Conservation (phyloP, 2,888 invertebrate genomes). For the Onthophagus sagittarius region DNA sequence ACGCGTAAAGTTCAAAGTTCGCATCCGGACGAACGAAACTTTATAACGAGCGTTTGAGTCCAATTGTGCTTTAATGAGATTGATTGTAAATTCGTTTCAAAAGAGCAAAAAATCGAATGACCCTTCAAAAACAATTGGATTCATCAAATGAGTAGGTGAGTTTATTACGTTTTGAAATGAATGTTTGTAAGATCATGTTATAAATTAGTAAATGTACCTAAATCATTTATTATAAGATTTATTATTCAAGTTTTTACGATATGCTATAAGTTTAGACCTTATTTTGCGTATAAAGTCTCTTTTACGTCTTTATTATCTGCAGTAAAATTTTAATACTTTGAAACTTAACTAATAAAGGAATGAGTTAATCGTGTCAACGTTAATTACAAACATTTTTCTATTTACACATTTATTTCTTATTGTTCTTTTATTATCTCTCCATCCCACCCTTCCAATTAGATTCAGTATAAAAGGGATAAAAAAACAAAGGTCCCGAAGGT, state of each 20-base stretch:
- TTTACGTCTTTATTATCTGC: neutral
- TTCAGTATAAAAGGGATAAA: neutral
- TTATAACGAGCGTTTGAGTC: neutral
- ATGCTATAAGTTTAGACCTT: neutral
- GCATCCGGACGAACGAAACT: neutral
- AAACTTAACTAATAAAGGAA: neutral
- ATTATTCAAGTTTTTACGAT: neutral
- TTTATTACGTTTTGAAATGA: too few species aligned
- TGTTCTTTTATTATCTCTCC: neutral
- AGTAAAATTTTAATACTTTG: neutral
- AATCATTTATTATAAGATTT: too few species aligned
- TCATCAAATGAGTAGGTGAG: neutral
- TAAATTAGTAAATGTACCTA: too few species aligned
- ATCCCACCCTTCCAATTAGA: neutral
- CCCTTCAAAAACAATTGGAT: neutral
- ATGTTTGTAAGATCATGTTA: too few species aligned
- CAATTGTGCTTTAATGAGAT: neutral
- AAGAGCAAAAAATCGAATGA: neutral
- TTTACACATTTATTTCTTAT: neutral
- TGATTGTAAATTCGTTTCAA: neutral
- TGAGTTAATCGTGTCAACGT: neutral
- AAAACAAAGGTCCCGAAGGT: neutral
- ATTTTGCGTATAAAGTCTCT: neutral
- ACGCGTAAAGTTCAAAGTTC: neutral
- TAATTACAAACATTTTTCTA: neutral